Percentiles rank a stretch among this genome's conserved stretches.
These are phyloP conservation scores for Daboia siamensis DNA, from an alignment of 2,113 vertebrate species.

Conservation along the genomic window DNA sequence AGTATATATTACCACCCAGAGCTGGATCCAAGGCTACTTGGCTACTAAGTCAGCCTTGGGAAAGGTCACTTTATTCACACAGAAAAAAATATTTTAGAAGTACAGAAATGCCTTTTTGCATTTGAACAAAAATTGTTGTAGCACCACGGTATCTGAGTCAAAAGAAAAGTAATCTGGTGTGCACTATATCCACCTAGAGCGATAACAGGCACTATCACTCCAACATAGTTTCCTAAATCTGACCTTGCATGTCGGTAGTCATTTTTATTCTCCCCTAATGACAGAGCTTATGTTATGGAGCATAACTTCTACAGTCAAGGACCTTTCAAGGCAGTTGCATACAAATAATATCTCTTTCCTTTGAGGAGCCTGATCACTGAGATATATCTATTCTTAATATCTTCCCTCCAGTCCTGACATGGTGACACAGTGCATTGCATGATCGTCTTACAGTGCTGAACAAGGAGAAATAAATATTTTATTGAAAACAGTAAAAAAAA, in stretches of 20 bases:
- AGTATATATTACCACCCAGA: conserved; percentile 57
- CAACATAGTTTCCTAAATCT: conserved; percentile 58
- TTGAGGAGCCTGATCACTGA: conserved; percentile 63
- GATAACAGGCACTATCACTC: conserved; percentile 71
- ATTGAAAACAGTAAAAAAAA: conserved; percentile 51
- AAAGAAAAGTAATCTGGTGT: conserved; percentile 73
- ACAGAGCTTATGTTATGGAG: conserved; percentile 52
- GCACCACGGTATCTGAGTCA: conserved; percentile 80
- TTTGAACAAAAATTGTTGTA: conserved; percentile 72
- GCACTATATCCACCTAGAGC: conserved; percentile 70
- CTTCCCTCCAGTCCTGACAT: conserved; percentile 63
- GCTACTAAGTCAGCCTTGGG: conserved; percentile 68
- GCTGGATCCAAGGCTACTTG: conserved; percentile 66
- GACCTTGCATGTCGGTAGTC: conserved; percentile 58
- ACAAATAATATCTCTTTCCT: conserved; percentile 59
- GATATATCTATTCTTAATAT: conserved; percentile 57
- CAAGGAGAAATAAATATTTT: conserved; percentile 65
- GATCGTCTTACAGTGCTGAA: conserved; percentile 61
- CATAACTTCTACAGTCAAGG: conserved; percentile 60
- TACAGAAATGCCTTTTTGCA: conserved; percentile 70
- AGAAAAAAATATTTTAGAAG: conserved; percentile 9
- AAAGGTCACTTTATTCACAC: conserved; percentile 79
- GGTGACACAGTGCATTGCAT: conserved; percentile 54
- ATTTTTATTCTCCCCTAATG: conserved; percentile 38
- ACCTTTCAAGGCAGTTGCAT: conserved; percentile 59